Evolutionary conservation across 1,140 invertebrate species (phyloP).

Genomic region (Formica selysi): DNA sequence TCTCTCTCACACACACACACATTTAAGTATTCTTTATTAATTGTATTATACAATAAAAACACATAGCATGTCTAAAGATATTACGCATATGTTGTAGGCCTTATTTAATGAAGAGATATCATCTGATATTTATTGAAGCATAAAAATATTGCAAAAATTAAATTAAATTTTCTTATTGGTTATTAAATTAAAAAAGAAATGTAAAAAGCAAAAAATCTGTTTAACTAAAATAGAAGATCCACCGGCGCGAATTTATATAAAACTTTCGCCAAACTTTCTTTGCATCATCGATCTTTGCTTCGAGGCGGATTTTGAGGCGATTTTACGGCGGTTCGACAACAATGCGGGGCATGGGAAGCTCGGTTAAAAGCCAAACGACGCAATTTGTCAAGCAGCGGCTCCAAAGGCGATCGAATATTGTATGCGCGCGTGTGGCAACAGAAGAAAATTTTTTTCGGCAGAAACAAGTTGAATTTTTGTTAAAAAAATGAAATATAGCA

Average conservation of each 20-base stretch:
- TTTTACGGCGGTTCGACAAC: conserved; percentile 61
- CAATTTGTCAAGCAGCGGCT: conserved; percentile 63
- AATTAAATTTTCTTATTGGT: conserved; percentile 4
- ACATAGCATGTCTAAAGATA: too few relatives aligned
- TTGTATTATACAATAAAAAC: too few relatives aligned
- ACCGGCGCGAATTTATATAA: neutral
- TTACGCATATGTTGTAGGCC: too few relatives aligned
- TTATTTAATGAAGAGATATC: neutral
- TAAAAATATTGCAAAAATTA: neutral
- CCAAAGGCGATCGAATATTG: conserved; percentile 28
- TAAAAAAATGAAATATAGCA: conserved; percentile 1
- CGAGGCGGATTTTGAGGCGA: conserved; percentile 27
- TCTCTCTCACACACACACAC: too few relatives aligned
- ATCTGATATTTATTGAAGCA: neutral
- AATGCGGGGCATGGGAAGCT: conserved; percentile 42
- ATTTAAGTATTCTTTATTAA: too few relatives aligned
- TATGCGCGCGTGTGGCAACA: conserved; percentile 18
- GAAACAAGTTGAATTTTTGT: neutral
- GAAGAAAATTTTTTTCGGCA: neutral
- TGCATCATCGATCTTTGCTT: neutral
- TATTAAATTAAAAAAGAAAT: conserved; percentile 22
- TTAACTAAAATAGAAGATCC: neutral
- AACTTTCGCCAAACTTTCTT: neutral
- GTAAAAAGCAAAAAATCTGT: neutral
- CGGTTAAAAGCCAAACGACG: conserved; percentile 66